Evolutionary conservation across 2,113 vertebrate species (phyloP).

Genomic region (Psilopsiagon aurifrons): DNA sequence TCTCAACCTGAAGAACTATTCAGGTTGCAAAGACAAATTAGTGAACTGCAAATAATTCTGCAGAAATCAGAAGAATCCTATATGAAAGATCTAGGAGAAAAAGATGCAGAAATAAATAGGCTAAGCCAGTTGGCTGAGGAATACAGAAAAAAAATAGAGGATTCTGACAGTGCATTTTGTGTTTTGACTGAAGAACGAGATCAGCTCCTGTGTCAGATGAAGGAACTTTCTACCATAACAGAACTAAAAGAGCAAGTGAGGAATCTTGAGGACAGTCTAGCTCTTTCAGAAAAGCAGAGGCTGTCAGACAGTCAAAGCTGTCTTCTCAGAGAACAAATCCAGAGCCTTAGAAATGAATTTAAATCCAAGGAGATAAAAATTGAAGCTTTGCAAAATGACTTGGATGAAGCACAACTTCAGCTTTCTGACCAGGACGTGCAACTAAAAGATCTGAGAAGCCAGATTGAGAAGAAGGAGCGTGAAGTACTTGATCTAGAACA

Average conservation of each 20-base stretch:
- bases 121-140: conserved; percentile 74
- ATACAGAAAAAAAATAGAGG: conserved; percentile 74
- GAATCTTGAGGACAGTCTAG: conserved; percentile 68
- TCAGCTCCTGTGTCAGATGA: conserved; percentile 69
- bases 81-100: conserved; percentile 58
- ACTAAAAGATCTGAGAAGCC: conserved; percentile 74
- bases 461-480: conserved; percentile 73
- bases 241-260: conserved; percentile 74
- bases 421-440: conserved; percentile 78
- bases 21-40: conserved; percentile 47
- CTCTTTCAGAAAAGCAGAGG: conserved; percentile 72
- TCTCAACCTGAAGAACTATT: conserved; percentile 46
- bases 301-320: conserved; percentile 71
- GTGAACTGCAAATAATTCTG: conserved; percentile 57
- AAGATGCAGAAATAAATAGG: conserved; percentile 75
- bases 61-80: conserved; percentile 63
- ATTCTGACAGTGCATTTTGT: conserved; percentile 48
- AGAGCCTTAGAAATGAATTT: conserved; percentile 79
- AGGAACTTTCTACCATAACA: conserved; percentile 49
- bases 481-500: too few relatives aligned
- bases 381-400: conserved; percentile 80
- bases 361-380: conserved; percentile 86
- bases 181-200: conserved; percentile 74
- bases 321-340: conserved; percentile 84
- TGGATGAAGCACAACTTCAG: conserved; percentile 75